Conservation (phyloP, 2,888 invertebrate species). For the Ichneumoninae sp. region DNA sequence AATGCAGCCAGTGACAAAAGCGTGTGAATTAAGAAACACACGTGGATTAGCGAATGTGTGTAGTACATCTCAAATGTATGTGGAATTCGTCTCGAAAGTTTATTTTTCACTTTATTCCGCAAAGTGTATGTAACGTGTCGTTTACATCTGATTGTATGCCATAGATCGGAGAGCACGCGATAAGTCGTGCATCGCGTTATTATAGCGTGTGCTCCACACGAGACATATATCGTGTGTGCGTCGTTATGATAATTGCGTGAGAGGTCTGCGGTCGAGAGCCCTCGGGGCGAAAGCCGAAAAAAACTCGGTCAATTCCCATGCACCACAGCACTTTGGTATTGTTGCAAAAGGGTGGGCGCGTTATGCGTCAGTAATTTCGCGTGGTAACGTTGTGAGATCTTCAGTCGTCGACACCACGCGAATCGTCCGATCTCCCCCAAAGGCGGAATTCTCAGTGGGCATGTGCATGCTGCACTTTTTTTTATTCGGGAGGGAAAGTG, state of each 20-base stretch:
- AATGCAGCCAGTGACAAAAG: too few species aligned
- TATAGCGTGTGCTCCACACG: constrained; percentile 37
- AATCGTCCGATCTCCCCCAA: constrained; percentile 43
- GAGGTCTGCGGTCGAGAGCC: constrained; percentile 40
- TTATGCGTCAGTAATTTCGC: constrained; percentile 65
- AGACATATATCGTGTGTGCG: constrained; percentile 54
- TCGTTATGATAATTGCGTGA: constrained; percentile 70
- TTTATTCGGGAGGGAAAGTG: constrained; percentile 21
- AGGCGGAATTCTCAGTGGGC: constrained; percentile 45
- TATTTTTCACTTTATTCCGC: not conserved
- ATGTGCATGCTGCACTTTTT: constrained; percentile 54
- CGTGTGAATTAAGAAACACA: too few species aligned
- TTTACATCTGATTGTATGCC: not conserved
- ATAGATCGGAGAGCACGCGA: constrained; percentile 41
- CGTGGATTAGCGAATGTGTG: too few species aligned
- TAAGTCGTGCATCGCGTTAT: constrained; percentile 17
- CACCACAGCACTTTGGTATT: constrained; percentile 39
- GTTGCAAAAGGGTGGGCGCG: constrained; percentile 56
- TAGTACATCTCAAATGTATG: not conserved
- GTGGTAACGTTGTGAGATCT: constrained; percentile 46
- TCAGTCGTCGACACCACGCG: constrained; percentile 39
- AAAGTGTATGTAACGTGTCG: constrained; percentile 6
- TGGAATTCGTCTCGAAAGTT: not conserved
- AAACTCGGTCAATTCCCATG: constrained; percentile 72
- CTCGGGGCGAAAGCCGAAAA: constrained; percentile 43